Evolutionary conservation across 2,113 vertebrate species (phyloP).

Genomic region (Lampris megalopsis): DNA sequence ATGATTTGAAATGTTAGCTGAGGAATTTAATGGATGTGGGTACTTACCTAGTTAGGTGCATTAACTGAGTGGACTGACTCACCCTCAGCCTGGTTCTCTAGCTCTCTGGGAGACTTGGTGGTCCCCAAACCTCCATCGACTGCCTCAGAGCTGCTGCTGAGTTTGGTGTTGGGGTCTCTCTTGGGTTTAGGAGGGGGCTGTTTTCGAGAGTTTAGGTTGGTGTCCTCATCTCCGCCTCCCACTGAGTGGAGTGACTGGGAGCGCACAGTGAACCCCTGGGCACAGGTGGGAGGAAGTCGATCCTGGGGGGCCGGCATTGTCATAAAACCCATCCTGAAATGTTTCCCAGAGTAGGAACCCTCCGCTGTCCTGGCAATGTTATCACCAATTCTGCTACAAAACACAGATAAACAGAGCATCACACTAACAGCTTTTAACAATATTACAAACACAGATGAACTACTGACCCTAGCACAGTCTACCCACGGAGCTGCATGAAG

Average conservation of each 20-base stretch:
- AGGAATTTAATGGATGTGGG: too few relatives aligned
- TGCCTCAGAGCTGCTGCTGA: slow-evolving; percentile 94
- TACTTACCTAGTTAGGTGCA: not conserved
- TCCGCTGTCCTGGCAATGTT: slow-evolving; percentile 89
- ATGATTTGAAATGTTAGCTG: too few relatives aligned
- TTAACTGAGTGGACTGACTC: not conserved
- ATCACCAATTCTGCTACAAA: slow-evolving; percentile 89
- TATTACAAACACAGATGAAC: too few relatives aligned
- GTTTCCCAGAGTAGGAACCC: slow-evolving; percentile 88
- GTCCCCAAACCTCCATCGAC: slow-evolving; percentile 83
- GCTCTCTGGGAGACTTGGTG: slow-evolving; percentile 76
- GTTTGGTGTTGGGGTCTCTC: slow-evolving; percentile 94
- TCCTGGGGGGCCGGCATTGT: slow-evolving; percentile 97
- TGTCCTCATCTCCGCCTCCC: slow-evolving; percentile 89
- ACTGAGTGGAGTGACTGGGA: slow-evolving; percentile 97
- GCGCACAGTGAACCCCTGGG: slow-evolving; percentile 91
- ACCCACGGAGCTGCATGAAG: too few relatives aligned
- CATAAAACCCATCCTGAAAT: slow-evolving; percentile 98
- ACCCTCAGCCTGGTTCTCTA: slow-evolving; percentile 57
- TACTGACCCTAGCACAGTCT: too few relatives aligned
- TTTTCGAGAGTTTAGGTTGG: slow-evolving; percentile 86
- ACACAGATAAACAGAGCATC: not conserved
- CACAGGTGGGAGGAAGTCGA: slow-evolving; percentile 87
- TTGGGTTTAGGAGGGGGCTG: slow-evolving; percentile 96
- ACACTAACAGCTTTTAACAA: too few relatives aligned